Evolutionary conservation across 2,113 vertebrate species (phyloP), one percentile per base, ranked within the genome.

Genomic region (Eurystomus gularis): DNA sequence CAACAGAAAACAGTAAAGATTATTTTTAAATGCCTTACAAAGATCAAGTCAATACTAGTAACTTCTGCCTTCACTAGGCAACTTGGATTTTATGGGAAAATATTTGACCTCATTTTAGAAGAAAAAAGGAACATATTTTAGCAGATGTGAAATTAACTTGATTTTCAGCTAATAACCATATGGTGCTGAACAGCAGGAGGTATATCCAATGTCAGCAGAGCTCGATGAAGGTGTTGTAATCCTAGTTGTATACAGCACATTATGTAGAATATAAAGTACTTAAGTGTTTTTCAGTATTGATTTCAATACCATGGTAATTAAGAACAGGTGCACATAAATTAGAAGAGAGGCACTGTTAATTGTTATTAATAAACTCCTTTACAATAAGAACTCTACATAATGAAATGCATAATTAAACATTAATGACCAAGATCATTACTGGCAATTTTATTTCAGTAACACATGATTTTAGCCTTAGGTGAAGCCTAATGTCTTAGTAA

Each of bases 381-480:
- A 92, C 91, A 95, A 86, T 93, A 95, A 95, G 93, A 97, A 95
- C 64, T 93, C 97, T 95, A 94, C 88, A 96, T 97, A 98, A 98
- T 96, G 73, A 97, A 96, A 97, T 98, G 86, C 93, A 95, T 96
- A 97, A 98, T 98, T 98, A 97, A 97, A 89, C 86, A 97, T 97
- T 97, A 97, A 97, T 96, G 96, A 86, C 91, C 76, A 83, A 91
- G 82, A 97, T 94, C 57, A 95, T 96, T 94, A 94, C 82, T 91
- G 77, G 58, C 77, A 94, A 94, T 96, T 95, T 97, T 94, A 94
- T 97, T 95, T 95, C 75, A 94, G 77, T 97, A 95, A 86, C 5
- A 79, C 28, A 95, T 70, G 75, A 96, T 96, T 97, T 95, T 97
- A 83, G 93, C 70, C 94, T 96, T 84, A 92, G 90, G 92, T 96